Base-by-base conservation (phyloP, 2,888 invertebrate species). In the Meghimatium bilineatum region DNA sequence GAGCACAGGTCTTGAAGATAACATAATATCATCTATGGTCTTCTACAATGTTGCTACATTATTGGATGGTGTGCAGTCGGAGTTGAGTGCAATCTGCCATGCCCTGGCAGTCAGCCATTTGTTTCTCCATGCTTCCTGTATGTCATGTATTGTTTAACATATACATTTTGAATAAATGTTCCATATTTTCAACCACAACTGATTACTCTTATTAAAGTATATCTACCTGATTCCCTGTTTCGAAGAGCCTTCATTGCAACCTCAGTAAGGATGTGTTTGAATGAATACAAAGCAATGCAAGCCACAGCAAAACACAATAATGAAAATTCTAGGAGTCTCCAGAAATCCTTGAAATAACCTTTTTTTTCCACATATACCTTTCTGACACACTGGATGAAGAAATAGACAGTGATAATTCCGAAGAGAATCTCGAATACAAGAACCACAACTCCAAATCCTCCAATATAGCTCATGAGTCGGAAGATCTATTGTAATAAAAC, bases 321-420 rank as follows among this genome's bases (percentile, higher is more conserved):
- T n/a, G 89, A 87, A 85, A 94, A 91, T 85, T 94, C 94, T 34
- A 93, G 89, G 49, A 93, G 87, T 86, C 92, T 93, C 94, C 94
- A 94, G 89, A 94, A 94, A 74, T 91, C 90, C n/a, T 88, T 88
- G 89, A 94, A 94, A 88, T 94, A 94, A 34, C 88, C 88, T 66
- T 88, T 85, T 69, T 89, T 91, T 83, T 93, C 89, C 69, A 92
- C 92, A 85, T 88, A 91, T 17, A 94, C 86, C 71, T 90, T 89
- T 38, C 85, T 88, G 34, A 93, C 77, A 85, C 93, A 93, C 36
- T 91, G 90, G 69, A 92, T 83, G 71, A 94, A 92, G 91, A 94
- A 94, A 90, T 93, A 94, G 74, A 94, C 77, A 8, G 93, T 92
- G 88, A 94, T 94, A 56, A 91, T 83, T 26, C 93, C 89, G 88